Percentiles rank a stretch among this genome's conserved stretches.
phyloP scores from a whole-genome alignment of 2,797 vertebrate genomes.

The Staurois parvus region DNA sequence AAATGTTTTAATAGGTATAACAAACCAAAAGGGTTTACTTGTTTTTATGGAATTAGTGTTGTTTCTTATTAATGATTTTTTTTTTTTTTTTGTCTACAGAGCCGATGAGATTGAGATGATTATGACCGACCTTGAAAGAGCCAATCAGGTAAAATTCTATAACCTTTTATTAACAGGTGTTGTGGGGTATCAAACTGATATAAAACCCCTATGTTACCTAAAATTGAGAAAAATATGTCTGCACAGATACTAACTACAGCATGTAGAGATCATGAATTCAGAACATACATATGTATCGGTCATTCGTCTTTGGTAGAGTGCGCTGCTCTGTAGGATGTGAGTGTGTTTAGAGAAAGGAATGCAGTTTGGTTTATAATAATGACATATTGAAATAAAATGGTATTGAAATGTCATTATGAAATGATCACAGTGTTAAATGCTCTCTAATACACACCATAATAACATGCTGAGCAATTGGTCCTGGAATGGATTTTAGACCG shows the following conservation, averaged over 20 bases:
- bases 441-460: constrained; percentile 47
- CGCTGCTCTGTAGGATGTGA: neutral
- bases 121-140: constrained; percentile 98
- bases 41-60: neutral
- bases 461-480: constrained; percentile 53
- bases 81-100: constrained; percentile 75
- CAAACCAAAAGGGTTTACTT: neutral
- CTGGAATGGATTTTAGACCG: constrained; percentile 42
- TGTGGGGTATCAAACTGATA: neutral
- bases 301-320: neutral
- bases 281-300: neutral
- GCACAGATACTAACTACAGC: neutral
- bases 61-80: neutral
- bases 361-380: constrained; percentile 3
- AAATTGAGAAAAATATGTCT: neutral
- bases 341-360: neutral
- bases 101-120: constrained; percentile 98
- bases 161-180: neutral
- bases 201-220: too few species aligned
- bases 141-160: constrained; percentile 91
- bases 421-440: constrained; percentile 46
- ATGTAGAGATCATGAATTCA: neutral
- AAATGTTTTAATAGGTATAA: too few species aligned
- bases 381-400: constrained; percentile 8
- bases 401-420: constrained; percentile 48